Evolutionary conservation across 2,888 invertebrate genomes (phyloP).

Genomic region (Parochlus steinenii): DNA sequence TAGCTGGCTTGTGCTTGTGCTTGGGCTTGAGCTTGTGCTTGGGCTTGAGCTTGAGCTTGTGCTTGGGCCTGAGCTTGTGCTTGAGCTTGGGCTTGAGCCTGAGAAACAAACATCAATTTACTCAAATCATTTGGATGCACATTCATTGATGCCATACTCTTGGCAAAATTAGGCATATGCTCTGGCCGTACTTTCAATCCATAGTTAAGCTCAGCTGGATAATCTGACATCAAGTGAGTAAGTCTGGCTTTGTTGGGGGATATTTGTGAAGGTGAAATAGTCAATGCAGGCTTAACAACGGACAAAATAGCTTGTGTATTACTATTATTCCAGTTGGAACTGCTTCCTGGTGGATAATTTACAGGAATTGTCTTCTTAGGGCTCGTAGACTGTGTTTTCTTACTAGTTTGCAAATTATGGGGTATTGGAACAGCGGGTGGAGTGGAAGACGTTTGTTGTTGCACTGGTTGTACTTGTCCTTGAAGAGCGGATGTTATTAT

Average conservation of each 20-base stretch:
- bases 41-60: conserved; percentile 12
- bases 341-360: no score
- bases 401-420: no score
- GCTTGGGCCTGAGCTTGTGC: conserved; percentile 11
- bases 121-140: not conserved
- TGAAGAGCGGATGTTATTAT: conserved; percentile 75
- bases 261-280: conserved; percentile 7
- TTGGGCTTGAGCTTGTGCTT: not conserved
- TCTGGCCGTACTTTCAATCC: no score
- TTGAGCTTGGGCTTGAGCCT: conserved; percentile 5
- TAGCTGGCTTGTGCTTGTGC: no score
- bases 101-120: conserved; percentile 10
- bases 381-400: no score
- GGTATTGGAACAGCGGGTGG: conserved; percentile 21
- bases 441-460: conserved; percentile 27
- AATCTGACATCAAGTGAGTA: conserved; percentile 8
- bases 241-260: conserved; percentile 5
- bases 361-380: no score
- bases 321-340: no score
- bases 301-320: no score
- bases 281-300: not conserved
- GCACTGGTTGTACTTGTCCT: conserved; percentile 42
- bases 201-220: not conserved
- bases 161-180: conserved; percentile 11
- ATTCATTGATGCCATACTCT: conserved; percentile 9